These are phyloP conservation scores for Fragariocoptes setiger DNA, from an alignment of 1,140 invertebrate genomes.

Conservation along the genomic window DNA sequence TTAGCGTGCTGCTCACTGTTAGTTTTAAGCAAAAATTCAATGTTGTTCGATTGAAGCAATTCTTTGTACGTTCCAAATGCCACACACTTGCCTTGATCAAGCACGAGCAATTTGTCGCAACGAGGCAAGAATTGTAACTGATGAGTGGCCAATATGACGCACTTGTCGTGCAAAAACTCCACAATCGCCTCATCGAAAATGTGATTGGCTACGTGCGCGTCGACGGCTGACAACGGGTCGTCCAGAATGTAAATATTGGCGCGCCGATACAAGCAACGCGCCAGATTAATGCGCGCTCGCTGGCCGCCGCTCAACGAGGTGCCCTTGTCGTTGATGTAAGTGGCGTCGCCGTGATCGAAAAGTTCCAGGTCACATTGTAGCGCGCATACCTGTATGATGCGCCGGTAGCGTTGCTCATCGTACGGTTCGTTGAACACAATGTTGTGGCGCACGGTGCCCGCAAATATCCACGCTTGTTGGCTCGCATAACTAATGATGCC, in stretches of 20 bases:
- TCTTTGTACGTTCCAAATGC: slow-evolving; percentile 10
- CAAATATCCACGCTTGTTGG: slow-evolving; percentile 56
- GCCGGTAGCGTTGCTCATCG: slow-evolving; percentile 13
- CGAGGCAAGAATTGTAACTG: slow-evolving; percentile 19
- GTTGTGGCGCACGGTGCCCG: slow-evolving; percentile 20
- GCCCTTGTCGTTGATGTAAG: slow-evolving; percentile 24
- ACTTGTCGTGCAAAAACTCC: slow-evolving; percentile 40
- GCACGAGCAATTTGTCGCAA: slow-evolving; percentile 35
- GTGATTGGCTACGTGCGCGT: slow-evolving; percentile 45
- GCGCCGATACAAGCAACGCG: slow-evolving; percentile 22
- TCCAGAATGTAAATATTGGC: slow-evolving; percentile 54
- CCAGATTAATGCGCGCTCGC: slow-evolving; percentile 18
- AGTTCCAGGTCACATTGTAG: slow-evolving; percentile 9
- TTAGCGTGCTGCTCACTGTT: no score
- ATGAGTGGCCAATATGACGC: slow-evolving; percentile 55
- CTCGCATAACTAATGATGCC: slow-evolving; percentile 51
- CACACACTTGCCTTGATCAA: slow-evolving; percentile 28
- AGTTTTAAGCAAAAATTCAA: no score
- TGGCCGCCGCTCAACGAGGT: slow-evolving; percentile 18
- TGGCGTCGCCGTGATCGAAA: slow-evolving; percentile 19
- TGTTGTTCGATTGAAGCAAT: slow-evolving; percentile 6
- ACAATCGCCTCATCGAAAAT: slow-evolving; percentile 51
- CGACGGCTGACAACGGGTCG: slow-evolving; percentile 62
- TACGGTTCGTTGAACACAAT: slow-evolving; percentile 24
- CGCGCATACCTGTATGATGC: slow-evolving; percentile 11